Evolutionary conservation across 2,797 vertebrate genomes (phyloP).

Genomic region (Prionace glauca): DNA sequence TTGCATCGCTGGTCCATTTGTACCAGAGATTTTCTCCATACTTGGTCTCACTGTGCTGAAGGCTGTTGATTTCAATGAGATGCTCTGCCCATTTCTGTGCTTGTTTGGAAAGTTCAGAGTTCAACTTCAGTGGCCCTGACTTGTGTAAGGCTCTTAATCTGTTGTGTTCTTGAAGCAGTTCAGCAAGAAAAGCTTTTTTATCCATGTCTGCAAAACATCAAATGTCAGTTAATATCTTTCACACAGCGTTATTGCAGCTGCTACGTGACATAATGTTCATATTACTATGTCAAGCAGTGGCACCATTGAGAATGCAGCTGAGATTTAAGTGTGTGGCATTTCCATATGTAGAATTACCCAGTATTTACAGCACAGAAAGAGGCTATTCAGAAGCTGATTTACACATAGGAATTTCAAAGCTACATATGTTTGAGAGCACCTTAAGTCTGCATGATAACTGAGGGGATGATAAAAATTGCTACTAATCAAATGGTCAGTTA

Average conservation of each 20-base stretch:
- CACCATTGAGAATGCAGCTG: not conserved
- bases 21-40: conserved; percentile 26
- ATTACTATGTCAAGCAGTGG: not conserved
- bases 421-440: not conserved
- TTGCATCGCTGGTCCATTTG: not conserved
- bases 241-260: not conserved
- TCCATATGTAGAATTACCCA: not conserved
- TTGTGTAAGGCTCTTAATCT: not conserved
- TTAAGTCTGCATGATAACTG: no score
- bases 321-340: not conserved
- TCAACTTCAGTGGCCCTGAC: not conserved
- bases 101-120: not conserved
- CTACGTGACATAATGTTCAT: not conserved
- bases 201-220: not conserved
- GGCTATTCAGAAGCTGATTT: not conserved
- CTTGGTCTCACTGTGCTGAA: not conserved
- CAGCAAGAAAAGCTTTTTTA: not conserved
- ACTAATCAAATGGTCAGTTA: not conserved
- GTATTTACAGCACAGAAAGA: not conserved
- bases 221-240: not conserved
- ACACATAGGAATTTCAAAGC: not conserved
- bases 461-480: not conserved
- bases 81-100: conserved; percentile 26
- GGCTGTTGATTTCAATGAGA: not conserved
- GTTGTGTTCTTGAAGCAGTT: conserved; percentile 20